Evolutionary conservation across 2,888 invertebrate genomes (phyloP).

Genomic region (Platycheirus rosarum): DNA sequence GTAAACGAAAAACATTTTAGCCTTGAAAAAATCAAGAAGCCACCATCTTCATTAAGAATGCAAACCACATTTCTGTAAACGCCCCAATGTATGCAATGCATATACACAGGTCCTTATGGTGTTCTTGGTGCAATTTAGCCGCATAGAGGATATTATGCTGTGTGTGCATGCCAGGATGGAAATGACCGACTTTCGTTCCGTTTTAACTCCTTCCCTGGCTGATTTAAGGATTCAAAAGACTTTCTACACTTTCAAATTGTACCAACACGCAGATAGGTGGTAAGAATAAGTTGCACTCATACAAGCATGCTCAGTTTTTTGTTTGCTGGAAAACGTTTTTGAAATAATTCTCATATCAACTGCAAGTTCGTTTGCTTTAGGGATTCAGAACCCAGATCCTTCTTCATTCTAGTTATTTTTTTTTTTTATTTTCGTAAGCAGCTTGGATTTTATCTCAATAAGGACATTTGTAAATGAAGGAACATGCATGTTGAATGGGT

Average conservation of each 20-base stretch:
- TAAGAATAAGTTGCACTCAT: not conserved
- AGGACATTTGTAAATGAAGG: not conserved
- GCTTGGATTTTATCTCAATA: not conserved
- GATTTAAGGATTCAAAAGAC: constrained; percentile 29
- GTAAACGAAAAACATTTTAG: constrained; percentile 25
- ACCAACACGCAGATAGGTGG: constrained; percentile 27
- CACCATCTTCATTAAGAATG: constrained; percentile 47
- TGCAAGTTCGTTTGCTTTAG: not conserved
- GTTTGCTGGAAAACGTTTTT: not conserved
- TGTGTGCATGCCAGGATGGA: constrained; percentile 8
- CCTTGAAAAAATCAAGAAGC: constrained; percentile 49
- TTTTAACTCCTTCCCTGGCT: constrained; percentile 11
- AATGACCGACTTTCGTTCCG: constrained; percentile 37
- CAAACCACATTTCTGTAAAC: constrained; percentile 57
- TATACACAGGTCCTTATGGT: constrained; percentile 4
- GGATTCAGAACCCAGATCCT: not conserved
- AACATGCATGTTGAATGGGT: not conserved
- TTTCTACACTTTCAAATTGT: not conserved
- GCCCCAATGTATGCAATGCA: constrained; percentile 31
- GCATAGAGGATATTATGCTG: constrained; percentile 4
- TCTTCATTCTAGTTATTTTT: not conserved
- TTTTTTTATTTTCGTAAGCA: not conserved
- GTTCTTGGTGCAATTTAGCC: constrained; percentile 28
- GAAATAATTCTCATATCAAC: not conserved
- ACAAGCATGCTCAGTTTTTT: not conserved